Evolutionary conservation across 1,140 invertebrate species (phyloP).

Genomic region (Lerema accius): DNA sequence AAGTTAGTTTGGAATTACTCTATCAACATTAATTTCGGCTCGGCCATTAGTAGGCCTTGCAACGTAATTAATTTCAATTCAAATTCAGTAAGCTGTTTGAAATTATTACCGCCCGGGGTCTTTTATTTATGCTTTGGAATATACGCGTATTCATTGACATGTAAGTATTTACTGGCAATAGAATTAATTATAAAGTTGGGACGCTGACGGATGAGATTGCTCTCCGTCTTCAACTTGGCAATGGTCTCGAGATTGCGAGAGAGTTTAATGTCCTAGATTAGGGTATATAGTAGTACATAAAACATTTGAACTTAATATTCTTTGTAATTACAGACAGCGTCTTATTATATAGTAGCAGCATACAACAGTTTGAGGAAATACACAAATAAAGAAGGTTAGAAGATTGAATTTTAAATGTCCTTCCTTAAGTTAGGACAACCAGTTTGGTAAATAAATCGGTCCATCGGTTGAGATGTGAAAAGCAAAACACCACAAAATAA

Average conservation of each 20-base stretch:
- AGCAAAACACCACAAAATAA: too few relatives aligned
- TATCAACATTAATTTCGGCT: constrained; percentile 46
- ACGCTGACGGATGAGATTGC: neutral
- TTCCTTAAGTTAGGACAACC: too few relatives aligned
- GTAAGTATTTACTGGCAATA: neutral
- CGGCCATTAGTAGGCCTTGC: constrained; percentile 42
- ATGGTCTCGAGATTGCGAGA: neutral
- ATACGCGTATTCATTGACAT: neutral
- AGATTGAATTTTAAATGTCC: too few relatives aligned
- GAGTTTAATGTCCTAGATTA: neutral
- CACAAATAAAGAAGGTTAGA: too few relatives aligned
- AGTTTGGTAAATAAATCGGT: too few relatives aligned
- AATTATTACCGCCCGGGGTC: constrained; percentile 12
- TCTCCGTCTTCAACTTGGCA: neutral
- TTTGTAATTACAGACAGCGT: too few relatives aligned
- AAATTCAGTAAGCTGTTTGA: constrained; percentile 28
- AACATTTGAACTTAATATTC: neutral
- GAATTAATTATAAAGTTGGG: neutral
- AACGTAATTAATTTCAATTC: constrained; percentile 51
- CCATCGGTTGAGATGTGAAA: too few relatives aligned
- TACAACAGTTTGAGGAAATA: too few relatives aligned
- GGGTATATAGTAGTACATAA: constrained; percentile 2
- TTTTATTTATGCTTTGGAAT: constrained; percentile 8
- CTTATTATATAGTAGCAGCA: too few relatives aligned
- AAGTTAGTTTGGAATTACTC: constrained; percentile 47